Evolutionary conservation across 2,113 vertebrate genomes (phyloP).

Genomic region (Fukomys damarensis): DNA sequence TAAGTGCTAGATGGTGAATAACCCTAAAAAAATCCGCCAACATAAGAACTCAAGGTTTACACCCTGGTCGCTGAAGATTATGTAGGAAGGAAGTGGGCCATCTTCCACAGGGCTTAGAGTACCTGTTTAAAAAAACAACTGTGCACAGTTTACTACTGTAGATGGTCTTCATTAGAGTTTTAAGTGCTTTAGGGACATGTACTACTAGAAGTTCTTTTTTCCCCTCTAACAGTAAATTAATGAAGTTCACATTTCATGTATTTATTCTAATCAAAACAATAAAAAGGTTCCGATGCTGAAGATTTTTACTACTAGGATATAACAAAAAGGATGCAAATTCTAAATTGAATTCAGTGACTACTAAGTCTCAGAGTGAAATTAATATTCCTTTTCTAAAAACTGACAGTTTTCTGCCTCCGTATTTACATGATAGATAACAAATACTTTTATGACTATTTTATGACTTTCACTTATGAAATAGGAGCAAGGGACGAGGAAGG

Average conservation of each 20-base stretch:
- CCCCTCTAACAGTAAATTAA: conserved; percentile 11
- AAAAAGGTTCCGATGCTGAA: conserved; percentile 34
- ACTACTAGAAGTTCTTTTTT: conserved; percentile 33
- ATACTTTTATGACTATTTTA: conserved; percentile 36
- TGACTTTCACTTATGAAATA: conserved; percentile 27
- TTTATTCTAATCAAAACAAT: conserved; percentile 30
- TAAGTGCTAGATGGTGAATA: neutral
- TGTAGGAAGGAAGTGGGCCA: conserved; percentile 19
- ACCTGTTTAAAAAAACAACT: conserved; percentile 18
- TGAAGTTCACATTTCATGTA: conserved; percentile 54
- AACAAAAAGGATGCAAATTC: conserved; percentile 58
- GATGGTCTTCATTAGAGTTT: conserved; percentile 41
- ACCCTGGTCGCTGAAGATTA: conserved; percentile 24
- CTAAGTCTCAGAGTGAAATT: conserved; percentile 59
- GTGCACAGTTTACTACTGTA: conserved; percentile 24
- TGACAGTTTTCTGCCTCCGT: neutral
- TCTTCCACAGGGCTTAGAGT: neutral
- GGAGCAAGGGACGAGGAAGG: neutral
- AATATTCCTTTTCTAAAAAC: conserved; percentile 60
- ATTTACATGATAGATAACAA: neutral
- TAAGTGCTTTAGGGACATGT: conserved; percentile 29
- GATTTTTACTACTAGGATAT: conserved; percentile 23
- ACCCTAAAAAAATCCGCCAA: conserved; percentile 24
- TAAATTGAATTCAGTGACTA: conserved; percentile 63
- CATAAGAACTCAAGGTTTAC: conserved; percentile 33